Evolutionary conservation across 1,140 invertebrate genomes (phyloP).

Genomic region (Marisa cornuarietis): DNA sequence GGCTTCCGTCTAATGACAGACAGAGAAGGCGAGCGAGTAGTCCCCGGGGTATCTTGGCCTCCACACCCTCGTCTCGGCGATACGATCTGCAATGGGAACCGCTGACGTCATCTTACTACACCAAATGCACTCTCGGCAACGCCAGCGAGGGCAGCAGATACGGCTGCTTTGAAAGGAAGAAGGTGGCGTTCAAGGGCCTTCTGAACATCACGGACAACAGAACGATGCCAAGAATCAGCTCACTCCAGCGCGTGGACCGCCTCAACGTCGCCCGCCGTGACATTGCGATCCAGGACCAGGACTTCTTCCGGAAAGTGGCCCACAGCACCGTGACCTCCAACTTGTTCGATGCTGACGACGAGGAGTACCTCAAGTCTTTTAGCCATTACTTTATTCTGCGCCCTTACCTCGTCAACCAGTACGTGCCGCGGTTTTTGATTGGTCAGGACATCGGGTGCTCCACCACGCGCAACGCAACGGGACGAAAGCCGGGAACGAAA

Average conservation of each 20-base stretch:
- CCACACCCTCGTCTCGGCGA: too few relatives aligned
- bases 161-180: too few relatives aligned
- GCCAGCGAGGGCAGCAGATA: too few relatives aligned
- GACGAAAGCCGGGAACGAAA: too few relatives aligned
- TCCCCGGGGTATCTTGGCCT: too few relatives aligned
- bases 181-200: slow-evolving; percentile 32
- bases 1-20: too few relatives aligned
- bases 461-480: too few relatives aligned
- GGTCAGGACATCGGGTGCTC: neutral
- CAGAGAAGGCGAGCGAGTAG: too few relatives aligned
- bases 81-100: too few relatives aligned
- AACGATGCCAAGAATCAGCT: neutral
- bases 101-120: too few relatives aligned
- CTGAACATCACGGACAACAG: neutral
- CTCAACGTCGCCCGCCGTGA: neutral
- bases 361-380: neutral
- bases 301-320: neutral
- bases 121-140: too few relatives aligned
- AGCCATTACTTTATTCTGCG: neutral
- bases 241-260: neutral
- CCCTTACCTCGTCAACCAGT: slow-evolving; percentile 1
- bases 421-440: slow-evolving; percentile 1
- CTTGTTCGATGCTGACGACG: neutral
- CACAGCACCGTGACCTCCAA: neutral
- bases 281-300: neutral